Evolutionary conservation across 1,140 invertebrate genomes (phyloP).

Genomic region (Ostrea edulis): DNA sequence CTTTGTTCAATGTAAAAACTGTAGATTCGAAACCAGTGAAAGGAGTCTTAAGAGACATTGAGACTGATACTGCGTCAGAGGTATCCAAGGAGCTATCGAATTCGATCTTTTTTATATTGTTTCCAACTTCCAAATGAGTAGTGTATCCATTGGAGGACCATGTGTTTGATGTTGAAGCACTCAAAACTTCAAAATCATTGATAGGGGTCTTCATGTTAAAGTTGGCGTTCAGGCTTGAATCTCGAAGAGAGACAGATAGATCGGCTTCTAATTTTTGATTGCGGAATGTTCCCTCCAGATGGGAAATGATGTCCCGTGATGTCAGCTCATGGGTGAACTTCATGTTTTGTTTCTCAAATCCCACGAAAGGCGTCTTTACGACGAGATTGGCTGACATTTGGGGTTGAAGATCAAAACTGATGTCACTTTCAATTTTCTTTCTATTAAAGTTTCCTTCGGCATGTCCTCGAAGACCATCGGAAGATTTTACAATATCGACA

Average conservation of each 20-base stretch:
- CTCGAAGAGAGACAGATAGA: not conserved
- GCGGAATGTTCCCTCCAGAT: not conserved
- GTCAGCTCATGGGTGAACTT: not conserved
- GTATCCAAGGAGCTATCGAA: not conserved
- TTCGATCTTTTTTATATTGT: not conserved
- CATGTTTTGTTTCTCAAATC: not conserved
- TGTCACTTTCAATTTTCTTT: not conserved
- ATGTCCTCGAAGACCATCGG: conserved; percentile 4
- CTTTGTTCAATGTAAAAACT: not conserved
- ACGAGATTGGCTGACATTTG: not conserved
- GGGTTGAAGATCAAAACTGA: not conserved
- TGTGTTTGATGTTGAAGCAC: not conserved
- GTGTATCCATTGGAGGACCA: not conserved
- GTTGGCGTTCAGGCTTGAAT: conserved; percentile 5
- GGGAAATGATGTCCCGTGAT: not conserved
- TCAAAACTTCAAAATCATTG: not conserved
- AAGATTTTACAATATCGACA: not conserved
- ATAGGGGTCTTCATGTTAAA: conserved; percentile 35
- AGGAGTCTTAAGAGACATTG: conserved; percentile 36
- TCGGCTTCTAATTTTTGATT: not conserved
- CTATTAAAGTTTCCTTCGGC: not conserved
- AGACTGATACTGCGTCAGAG: not conserved
- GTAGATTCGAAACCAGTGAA: conserved; percentile 45
- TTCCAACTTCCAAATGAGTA: not conserved
- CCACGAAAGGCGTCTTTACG: conserved; percentile 1